These are phyloP conservation scores for Ophthalmolycus amberensis DNA, from an alignment of 2,113 vertebrate species.

Conservation along the genomic window DNA sequence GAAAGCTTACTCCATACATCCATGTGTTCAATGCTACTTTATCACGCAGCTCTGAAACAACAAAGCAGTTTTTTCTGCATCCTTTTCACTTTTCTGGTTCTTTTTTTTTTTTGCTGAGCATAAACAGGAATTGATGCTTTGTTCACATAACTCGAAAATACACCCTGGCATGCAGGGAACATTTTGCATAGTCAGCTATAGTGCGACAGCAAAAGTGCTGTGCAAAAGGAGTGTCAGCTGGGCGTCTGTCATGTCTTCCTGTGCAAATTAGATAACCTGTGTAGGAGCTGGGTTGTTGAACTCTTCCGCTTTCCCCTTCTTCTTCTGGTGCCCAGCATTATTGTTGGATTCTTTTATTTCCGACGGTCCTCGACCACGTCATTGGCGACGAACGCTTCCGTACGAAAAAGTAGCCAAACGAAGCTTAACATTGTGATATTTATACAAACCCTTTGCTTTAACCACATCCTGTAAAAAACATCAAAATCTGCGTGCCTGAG, in stretches of 20 bases:
- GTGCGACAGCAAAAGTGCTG: neutral
- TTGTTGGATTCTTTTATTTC: too few relatives aligned
- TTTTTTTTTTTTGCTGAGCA: conserved; percentile 14
- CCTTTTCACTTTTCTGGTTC: neutral
- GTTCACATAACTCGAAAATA: neutral
- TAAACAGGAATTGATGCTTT: neutral
- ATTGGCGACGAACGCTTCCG: neutral
- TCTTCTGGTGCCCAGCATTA: neutral
- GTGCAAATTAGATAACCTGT: neutral
- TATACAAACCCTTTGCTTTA: neutral
- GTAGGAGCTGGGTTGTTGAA: neutral
- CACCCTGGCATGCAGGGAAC: neutral
- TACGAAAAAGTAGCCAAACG: neutral
- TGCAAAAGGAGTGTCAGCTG: neutral
- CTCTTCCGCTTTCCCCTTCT: neutral
- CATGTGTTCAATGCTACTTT: conserved; percentile 10
- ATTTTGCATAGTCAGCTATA: neutral
- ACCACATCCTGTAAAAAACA: too few relatives aligned
- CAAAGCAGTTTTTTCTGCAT: neutral
- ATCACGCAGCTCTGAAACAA: conserved; percentile 14
- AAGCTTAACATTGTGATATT: neutral
- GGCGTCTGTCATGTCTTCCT: neutral
- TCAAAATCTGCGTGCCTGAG: too few relatives aligned
- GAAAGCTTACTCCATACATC: neutral
- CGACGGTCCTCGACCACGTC: too few relatives aligned